Evolutionary conservation across 2,113 vertebrate genomes (phyloP).

Genomic region (Proteles cristata): DNA sequence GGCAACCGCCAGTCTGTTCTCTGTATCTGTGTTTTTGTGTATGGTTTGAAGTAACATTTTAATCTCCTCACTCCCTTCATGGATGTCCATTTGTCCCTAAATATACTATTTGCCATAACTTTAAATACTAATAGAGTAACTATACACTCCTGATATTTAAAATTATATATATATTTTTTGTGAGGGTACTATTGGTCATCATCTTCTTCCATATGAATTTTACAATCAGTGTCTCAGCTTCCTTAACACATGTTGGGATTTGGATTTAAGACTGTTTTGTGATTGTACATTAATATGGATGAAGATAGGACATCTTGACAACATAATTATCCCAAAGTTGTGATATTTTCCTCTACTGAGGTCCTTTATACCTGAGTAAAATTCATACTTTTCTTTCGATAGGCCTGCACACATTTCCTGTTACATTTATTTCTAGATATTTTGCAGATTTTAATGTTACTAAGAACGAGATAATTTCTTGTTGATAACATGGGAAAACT

Average conservation of each 20-base stretch:
- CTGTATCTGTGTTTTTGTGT: not conserved
- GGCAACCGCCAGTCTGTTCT: not conserved
- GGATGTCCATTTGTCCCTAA: not conserved
- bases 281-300: slow-evolving; percentile 25
- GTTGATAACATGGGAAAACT: not conserved
- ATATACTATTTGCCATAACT: not conserved
- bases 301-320: not conserved
- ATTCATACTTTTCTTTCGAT: not conserved
- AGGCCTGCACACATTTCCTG: not conserved
- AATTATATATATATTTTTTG: not conserved
- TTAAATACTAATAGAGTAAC: not conserved
- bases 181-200: not conserved
- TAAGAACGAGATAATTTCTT: not conserved
- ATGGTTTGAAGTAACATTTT: slow-evolving; percentile 3
- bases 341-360: not conserved
- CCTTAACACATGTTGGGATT: not conserved
- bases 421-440: not conserved
- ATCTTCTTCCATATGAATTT: not conserved
- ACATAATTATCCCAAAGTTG: not conserved
- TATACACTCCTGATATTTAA: not conserved
- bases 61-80: not conserved
- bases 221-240: not conserved
- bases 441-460: slow-evolving; percentile 3
- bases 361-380: slow-evolving; percentile 8
- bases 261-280: not conserved